These are phyloP conservation scores for Oscheius sp. DNA, from an alignment of 2,888 invertebrate genomes.

Conservation along the genomic window DNA sequence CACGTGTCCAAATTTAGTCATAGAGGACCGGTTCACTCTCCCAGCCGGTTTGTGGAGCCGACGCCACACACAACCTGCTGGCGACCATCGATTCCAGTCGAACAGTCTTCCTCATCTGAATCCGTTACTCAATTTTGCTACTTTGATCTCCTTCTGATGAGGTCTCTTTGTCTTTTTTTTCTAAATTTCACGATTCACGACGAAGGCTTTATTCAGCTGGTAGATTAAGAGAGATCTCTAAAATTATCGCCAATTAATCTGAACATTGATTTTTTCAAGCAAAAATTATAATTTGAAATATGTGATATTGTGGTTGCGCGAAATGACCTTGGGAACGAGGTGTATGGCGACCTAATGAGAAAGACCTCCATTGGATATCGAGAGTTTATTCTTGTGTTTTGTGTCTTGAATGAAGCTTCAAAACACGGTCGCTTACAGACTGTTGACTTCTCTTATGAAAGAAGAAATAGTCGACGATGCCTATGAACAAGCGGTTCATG, in stretches of 20 bases:
- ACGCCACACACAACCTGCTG: slow-evolving; percentile 18
- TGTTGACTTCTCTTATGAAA: not conserved
- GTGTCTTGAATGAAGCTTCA: not conserved
- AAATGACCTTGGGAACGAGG: too few species aligned
- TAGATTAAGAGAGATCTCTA: not conserved
- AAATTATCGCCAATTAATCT: too few species aligned
- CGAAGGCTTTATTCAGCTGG: not conserved
- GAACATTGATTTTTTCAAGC: too few species aligned
- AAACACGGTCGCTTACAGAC: not conserved
- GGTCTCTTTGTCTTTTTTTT: not conserved
- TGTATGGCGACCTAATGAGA: too few species aligned
- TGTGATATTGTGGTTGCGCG: too few species aligned
- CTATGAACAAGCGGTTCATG: not conserved
- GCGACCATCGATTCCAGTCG: slow-evolving; percentile 14
- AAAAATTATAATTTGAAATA: too few species aligned
- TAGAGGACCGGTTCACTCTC: slow-evolving; percentile 15
- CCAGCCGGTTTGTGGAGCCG: slow-evolving; percentile 22
- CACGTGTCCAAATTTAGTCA: slow-evolving; percentile 9
- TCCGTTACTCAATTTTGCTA: not conserved
- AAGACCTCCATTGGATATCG: too few species aligned
- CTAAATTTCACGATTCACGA: not conserved
- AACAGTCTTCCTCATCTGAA: not conserved
- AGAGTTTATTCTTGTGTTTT: too few species aligned
- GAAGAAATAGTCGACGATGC: slow-evolving; percentile 27
- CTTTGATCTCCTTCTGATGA: not conserved